phyloP scores from a whole-genome alignment of 2,797 vertebrate genomes.

The Schizothorax lantsangensis region DNA sequence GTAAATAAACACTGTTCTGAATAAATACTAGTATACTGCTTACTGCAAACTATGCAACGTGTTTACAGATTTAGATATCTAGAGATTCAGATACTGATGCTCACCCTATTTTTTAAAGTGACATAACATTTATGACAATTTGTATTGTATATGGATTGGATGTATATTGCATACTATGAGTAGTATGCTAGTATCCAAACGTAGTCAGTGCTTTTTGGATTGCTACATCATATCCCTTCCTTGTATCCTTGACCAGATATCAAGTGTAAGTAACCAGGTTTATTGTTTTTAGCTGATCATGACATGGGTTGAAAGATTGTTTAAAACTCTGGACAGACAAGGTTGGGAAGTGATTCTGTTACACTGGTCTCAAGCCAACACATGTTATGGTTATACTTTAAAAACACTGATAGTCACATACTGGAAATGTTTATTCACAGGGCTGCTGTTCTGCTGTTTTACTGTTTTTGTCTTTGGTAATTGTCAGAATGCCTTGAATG shows the following conservation, averaged over 20 bases:
- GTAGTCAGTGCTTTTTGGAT: background rate
- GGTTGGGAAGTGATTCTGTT: slow-evolving; percentile 2
- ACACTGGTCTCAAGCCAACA: slow-evolving; percentile 21
- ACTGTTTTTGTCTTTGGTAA: slow-evolving; percentile 1
- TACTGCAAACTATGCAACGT: background rate
- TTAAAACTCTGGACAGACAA: slow-evolving; percentile 4
- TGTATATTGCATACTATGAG: background rate
- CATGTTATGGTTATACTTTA: slow-evolving; percentile 29
- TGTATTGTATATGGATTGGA: background rate
- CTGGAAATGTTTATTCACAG: slow-evolving; percentile 3
- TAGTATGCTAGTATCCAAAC: background rate
- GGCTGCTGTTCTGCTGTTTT: slow-evolving; percentile 16
- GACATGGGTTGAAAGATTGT: slow-evolving; percentile 6
- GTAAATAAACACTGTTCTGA: background rate
- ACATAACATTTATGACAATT: background rate
- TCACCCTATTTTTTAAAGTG: background rate
- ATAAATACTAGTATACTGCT: background rate
- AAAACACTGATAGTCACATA: slow-evolving; percentile 27
- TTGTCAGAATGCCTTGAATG: background rate
- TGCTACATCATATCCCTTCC: background rate
- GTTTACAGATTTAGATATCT: background rate
- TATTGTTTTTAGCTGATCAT: slow-evolving; percentile 21
- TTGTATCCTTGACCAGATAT: background rate
- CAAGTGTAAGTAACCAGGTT: slow-evolving; percentile 9
- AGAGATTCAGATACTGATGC: background rate